Evolutionary conservation across 1,140 invertebrate species (phyloP).

Genomic region (Trigoniulus corallinus): DNA sequence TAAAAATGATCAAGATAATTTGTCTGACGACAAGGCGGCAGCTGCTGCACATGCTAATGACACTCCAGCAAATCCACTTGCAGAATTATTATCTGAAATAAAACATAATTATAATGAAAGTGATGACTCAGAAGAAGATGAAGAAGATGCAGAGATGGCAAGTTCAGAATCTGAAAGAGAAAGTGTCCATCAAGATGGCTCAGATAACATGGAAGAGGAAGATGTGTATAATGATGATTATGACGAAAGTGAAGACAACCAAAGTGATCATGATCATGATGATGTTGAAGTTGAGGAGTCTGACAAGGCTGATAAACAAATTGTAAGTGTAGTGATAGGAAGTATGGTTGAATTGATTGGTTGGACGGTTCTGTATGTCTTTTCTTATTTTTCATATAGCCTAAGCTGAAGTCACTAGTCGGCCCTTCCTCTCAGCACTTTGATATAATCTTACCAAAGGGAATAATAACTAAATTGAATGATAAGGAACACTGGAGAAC

Average conservation of each 20-base stretch:
- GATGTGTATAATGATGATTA: slow-evolving; percentile 11
- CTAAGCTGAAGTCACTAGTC: too few species aligned
- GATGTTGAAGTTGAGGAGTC: slow-evolving; percentile 24
- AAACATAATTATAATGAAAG: slow-evolving; percentile 10
- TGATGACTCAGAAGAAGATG: slow-evolving; percentile 11
- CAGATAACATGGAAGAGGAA: slow-evolving; percentile 9
- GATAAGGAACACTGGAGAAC: too few species aligned
- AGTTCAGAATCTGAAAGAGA: not conserved
- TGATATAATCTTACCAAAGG: too few species aligned
- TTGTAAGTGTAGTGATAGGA: slow-evolving; percentile 18
- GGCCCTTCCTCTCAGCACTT: too few species aligned
- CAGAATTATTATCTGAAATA: too few species aligned
- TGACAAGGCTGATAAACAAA: slow-evolving; percentile 23
- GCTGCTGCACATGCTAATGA: slow-evolving; percentile 9
- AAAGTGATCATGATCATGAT: slow-evolving; percentile 18
- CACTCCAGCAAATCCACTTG: slow-evolving; percentile 4
- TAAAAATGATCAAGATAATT: slow-evolving; percentile 13
- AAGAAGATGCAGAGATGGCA: slow-evolving; percentile 7
- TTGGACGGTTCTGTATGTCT: too few species aligned
- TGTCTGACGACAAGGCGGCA: slow-evolving; percentile 15
- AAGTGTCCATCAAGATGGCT: too few species aligned
- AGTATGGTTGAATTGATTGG: slow-evolving; percentile 9
- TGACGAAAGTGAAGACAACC: slow-evolving; percentile 12
- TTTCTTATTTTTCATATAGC: too few species aligned
- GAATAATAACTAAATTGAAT: too few species aligned